These are phyloP conservation scores for Urocynchramus pylzowi DNA, from an alignment of 2,113 vertebrate species.

Conservation along the genomic window DNA sequence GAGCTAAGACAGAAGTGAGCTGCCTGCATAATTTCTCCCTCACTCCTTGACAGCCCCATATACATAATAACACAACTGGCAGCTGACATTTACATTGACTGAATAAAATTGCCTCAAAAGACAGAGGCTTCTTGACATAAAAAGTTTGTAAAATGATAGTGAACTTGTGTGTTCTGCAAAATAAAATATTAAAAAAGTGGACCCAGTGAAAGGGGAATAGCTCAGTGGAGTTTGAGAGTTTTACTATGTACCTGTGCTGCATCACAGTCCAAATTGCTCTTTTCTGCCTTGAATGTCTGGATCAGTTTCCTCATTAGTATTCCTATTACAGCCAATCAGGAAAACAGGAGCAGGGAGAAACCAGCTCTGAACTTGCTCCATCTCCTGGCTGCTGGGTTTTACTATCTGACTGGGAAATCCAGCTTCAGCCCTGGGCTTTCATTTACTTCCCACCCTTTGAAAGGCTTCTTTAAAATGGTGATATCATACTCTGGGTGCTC, in stretches of 20 bases:
- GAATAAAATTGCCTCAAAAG: background rate
- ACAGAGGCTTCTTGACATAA: background rate
- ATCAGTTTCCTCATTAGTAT: background rate
- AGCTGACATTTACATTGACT: background rate
- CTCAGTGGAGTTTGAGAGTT: background rate
- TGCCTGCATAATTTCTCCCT: background rate
- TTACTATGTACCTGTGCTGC: background rate
- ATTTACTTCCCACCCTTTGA: background rate
- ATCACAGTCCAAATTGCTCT: background rate
- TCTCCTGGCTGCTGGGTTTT: background rate
- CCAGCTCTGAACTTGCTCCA: background rate
- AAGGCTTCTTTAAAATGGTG: background rate
- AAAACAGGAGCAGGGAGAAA: background rate
- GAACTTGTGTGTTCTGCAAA: background rate
- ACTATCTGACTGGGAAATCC: background rate
- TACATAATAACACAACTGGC: background rate
- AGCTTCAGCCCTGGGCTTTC: background rate
- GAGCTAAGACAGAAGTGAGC: background rate
- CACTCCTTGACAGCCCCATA: background rate
- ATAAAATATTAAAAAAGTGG: background rate
- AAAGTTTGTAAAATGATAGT: background rate
- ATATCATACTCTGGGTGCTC: background rate
- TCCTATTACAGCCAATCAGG: background rate
- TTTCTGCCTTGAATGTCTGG: background rate
- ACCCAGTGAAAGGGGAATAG: background rate